Conservation (phyloP, 2,888 invertebrate species). For the Zygogramma bicolorata region DNA sequence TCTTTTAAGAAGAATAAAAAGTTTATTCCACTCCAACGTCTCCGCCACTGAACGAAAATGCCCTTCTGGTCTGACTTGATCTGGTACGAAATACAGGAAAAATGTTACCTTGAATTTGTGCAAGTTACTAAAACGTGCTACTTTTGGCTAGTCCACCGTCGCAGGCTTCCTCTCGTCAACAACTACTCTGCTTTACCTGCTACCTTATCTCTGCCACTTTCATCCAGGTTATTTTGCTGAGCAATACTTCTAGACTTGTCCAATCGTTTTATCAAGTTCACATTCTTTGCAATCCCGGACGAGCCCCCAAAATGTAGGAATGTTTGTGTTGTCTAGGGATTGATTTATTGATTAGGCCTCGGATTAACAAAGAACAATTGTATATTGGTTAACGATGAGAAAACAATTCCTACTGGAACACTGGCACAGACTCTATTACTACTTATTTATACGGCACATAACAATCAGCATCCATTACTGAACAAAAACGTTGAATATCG, state of each 20-base stretch:
- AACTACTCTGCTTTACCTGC: background rate
- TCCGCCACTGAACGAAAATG: background rate
- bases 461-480: too few relatives aligned
- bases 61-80: background rate
- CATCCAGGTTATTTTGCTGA: background rate
- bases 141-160: background rate
- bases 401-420: too few relatives aligned
- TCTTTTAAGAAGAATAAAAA: background rate
- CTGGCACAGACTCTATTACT: too few relatives aligned
- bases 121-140: background rate
- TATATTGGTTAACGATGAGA: too few relatives aligned
- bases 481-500: too few relatives aligned
- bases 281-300: background rate
- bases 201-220: background rate
- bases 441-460: too few relatives aligned
- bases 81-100: background rate
- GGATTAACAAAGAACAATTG: too few relatives aligned
- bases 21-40: background rate
- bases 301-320: conserved; percentile 16
- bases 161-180: background rate
- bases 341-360: too few relatives aligned
- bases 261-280: background rate
- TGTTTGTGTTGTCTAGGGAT: conserved; percentile 8
- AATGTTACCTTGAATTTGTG: background rate
- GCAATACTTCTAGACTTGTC: background rate